These are phyloP conservation scores for Odontothrips loti DNA, from an alignment of 2,888 invertebrate genomes.

Conservation along the genomic window DNA sequence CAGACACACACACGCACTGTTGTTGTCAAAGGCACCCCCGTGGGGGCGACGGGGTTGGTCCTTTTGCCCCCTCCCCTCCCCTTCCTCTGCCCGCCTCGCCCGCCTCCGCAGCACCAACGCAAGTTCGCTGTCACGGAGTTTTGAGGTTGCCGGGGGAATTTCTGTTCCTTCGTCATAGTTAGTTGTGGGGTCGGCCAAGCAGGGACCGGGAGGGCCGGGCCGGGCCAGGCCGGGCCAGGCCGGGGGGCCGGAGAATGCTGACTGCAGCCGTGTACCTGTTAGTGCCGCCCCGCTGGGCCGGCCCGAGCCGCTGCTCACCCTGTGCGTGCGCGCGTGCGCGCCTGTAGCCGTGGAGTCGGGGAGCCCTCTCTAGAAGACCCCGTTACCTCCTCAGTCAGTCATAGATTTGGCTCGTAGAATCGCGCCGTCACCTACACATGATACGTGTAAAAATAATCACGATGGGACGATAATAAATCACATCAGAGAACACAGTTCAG, in stretches of 20 bases:
- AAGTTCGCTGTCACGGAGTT: constrained; percentile 1
- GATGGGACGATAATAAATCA: too few relatives aligned
- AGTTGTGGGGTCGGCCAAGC: not conserved
- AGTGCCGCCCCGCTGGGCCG: not conserved
- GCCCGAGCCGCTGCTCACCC: not conserved
- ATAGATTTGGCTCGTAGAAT: too few relatives aligned
- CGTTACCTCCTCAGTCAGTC: too few relatives aligned
- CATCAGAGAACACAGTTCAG: too few relatives aligned
- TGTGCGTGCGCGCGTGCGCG: too few relatives aligned
- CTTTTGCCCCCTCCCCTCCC: not conserved
- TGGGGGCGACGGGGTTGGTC: too few relatives aligned
- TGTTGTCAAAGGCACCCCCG: too few relatives aligned
- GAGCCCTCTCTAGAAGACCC: too few relatives aligned
- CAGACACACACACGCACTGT: too few relatives aligned
- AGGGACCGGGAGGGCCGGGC: not conserved
- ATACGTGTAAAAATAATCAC: too few relatives aligned
- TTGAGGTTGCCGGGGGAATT: constrained; percentile 1
- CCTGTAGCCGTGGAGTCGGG: too few relatives aligned
- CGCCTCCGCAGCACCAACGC: not conserved
- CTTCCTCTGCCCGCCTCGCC: not conserved
- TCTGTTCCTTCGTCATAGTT: not conserved
- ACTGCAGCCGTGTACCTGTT: not conserved
- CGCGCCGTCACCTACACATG: too few relatives aligned
- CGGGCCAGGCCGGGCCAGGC: not conserved
- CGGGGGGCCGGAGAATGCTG: not conserved